These are phyloP conservation scores for Pangasius krempfi DNA, from an alignment of 2,797 vertebrate genomes.

Conservation along the genomic window DNA sequence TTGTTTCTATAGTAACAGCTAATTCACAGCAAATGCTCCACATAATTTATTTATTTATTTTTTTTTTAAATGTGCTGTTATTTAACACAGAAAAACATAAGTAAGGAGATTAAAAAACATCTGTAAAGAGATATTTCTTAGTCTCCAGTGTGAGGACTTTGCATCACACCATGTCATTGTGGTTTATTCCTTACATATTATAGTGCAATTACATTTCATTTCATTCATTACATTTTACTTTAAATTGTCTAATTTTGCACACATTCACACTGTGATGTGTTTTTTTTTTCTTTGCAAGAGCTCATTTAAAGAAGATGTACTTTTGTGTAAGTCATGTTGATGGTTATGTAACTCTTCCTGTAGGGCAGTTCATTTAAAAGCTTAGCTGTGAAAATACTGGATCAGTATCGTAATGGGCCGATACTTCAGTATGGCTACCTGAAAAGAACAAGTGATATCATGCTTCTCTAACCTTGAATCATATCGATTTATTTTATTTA, in stretches of 20 bases:
- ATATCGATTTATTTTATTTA: constrained; percentile 1
- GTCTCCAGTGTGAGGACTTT: background rate
- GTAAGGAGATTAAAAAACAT: background rate
- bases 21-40: background rate
- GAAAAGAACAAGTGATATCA: background rate
- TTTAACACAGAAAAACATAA: background rate
- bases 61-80: background rate
- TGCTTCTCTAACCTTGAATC: background rate
- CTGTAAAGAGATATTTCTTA: background rate
- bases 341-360: background rate
- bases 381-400: background rate
- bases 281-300: background rate
- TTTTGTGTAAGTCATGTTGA: background rate
- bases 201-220: background rate
- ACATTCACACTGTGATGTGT: too few relatives aligned
- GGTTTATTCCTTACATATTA: background rate
- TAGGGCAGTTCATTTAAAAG: background rate
- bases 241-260: background rate
- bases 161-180: background rate
- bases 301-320: background rate
- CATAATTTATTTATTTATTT: background rate
- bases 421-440: too few relatives aligned
- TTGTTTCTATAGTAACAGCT: background rate
- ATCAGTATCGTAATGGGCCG: background rate
- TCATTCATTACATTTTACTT: background rate